Evolutionary conservation across 2,797 vertebrate species (phyloP), one percentile per base, ranked within the genome.

Genomic region (Sebastes aleutianus): DNA sequence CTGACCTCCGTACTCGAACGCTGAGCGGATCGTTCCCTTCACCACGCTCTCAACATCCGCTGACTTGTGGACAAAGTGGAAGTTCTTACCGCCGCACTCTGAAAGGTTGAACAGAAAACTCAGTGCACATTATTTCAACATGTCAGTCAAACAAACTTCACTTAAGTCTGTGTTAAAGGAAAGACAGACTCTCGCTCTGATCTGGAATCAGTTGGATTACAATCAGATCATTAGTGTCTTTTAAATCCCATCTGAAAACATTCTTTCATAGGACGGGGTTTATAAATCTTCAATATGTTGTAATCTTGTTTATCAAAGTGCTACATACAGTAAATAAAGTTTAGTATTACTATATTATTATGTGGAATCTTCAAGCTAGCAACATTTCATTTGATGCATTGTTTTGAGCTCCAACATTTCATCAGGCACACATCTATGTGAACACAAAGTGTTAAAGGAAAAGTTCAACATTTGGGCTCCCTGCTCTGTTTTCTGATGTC

Each of bases 31-130:
- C 0, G 97, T 97, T 2, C 97, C 98, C 2, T 80, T 96, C 91
- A 97, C 97, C 82, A 97, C 97, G 2, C 97, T 98, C 74, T 63
- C 78, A 31, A 97, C 84, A 0, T 99, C 96, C 0, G 98, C 98
- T 0, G 98, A 98, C 78, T 82, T 68, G 93, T 99, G 98, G 14
- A 99, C 96, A 0, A 99, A 97, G 92, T 99, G 98, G 94, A 98
- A 99, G 87, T 99, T 99, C 95, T 99, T 99, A 70, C 98, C 98
- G 0, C 98, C 98, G 0, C 98, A 99, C 91, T 99, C 98, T 99
- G 89, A 6, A 79, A 53, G 8, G 0, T 61, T 16, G 54, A 26
- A 68, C 54, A 56, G 13, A 16, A 39, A 14, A 29, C 29, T 3
- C 36, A 39, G 36, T 13, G 4, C 36, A 39, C 4, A 0, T 20